Evolutionary conservation across 2,888 invertebrate genomes (phyloP).

Genomic region (Hirtodrosophila alboralis): DNA sequence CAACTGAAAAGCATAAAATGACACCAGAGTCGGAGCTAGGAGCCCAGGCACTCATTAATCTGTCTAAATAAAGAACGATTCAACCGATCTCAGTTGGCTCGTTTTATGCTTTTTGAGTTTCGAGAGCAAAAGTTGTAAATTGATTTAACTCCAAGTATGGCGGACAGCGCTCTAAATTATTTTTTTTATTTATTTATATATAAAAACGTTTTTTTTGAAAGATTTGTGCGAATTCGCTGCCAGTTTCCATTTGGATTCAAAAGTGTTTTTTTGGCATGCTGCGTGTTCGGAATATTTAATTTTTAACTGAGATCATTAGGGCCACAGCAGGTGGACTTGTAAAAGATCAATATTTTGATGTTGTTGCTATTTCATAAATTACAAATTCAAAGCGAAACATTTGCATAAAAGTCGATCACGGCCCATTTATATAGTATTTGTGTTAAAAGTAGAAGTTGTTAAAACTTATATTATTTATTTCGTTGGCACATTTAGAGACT

Average conservation of each 20-base stretch:
- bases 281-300: constrained; percentile 71
- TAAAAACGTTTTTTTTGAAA: constrained; percentile 29
- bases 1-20: constrained; percentile 75
- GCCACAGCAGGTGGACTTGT: constrained; percentile 73
- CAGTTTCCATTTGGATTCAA: constrained; percentile 46
- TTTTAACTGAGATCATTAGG: constrained; percentile 67
- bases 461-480: constrained; percentile 69
- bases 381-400: constrained; percentile 57
- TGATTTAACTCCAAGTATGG: constrained; percentile 70
- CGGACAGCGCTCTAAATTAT: constrained; percentile 64
- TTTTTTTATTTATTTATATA: constrained; percentile 21
- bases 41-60: constrained; percentile 63
- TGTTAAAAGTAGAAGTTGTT: constrained; percentile 54
- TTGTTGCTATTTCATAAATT: constrained; percentile 51
- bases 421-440: constrained; percentile 24
- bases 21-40: constrained; percentile 48
- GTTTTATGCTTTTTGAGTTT: constrained; percentile 37
- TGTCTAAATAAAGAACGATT: constrained; percentile 72
- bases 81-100: constrained; percentile 25
- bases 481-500: constrained; percentile 29
- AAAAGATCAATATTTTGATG: constrained; percentile 41
- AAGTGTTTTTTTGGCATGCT: constrained; percentile 51
- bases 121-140: constrained; percentile 74
- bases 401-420: constrained; percentile 53
- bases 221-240: constrained; percentile 54